Base-by-base conservation (phyloP, 2,888 invertebrate species). In the Exephanes ischioxanthus region DNA sequence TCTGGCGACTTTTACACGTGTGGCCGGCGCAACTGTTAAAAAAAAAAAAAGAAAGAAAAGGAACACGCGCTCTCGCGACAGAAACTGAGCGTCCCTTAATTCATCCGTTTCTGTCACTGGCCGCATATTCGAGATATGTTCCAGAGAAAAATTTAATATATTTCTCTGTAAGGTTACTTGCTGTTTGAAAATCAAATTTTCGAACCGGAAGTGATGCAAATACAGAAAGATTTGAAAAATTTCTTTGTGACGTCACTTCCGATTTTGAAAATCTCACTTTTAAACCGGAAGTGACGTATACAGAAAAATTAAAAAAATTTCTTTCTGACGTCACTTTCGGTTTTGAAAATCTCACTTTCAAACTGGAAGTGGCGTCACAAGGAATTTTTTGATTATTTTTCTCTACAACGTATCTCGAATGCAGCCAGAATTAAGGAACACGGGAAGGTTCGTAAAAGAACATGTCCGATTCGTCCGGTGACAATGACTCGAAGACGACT, bases 1-100 rank as follows among this genome's bases (percentile, higher is more conserved):
- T 84, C 58, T 71, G 90, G 89, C 90, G 89, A 90, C 89, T 90
- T 89, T 89, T 86, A 88, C 87, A 88, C 88, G 86, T 89, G 90
- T 90, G 90, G 55, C 58, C 30, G 22, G 41, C 45, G 78, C 83
- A 26, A 80, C 58, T 58, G 70, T 71, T 45, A 55, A 81, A 61
- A 81, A 61, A 70, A 61, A 70, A 45, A 14, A 45, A 45, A 16
- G 3, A 16, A 45, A 45, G 3, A 45, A 45, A 45, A 45, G 30
- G 63, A 68, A 33, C 75, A 16, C 14, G 9, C 63, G 76, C 30
- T 72, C 87, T 63, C 87, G 81, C 76, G 80, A 79, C 72, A 9
- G 41, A 61, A 68, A 58, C 22, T 26, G n/a, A 33, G n/a, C 45
- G 5, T 55, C 6, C 41, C 41, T 41, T 41, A 9, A 41, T 41